Evolutionary conservation across 2,888 invertebrate genomes (phyloP).

Genomic region (Protophormia terraenovae): DNA sequence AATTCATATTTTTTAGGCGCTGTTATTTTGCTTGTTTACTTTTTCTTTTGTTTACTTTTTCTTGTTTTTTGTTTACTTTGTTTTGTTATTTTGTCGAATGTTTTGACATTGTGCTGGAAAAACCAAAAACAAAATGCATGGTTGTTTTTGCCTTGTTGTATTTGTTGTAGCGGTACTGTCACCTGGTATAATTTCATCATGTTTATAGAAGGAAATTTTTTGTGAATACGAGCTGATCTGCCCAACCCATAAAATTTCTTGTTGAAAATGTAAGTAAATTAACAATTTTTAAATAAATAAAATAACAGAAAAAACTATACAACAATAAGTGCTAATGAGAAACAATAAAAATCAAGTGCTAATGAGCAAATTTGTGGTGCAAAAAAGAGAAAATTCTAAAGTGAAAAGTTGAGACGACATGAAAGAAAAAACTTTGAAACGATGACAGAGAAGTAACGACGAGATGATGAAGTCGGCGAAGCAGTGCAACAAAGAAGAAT

Average conservation of each 20-base stretch:
- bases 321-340: conserved; percentile 28
- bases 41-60: too few relatives aligned
- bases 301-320: conserved; percentile 14
- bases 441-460: conserved; percentile 68
- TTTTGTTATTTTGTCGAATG: too few relatives aligned
- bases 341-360: conserved; percentile 44
- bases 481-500: conserved; percentile 54
- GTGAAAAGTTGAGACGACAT: conserved; percentile 71
- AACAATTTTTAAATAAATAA: conserved; percentile 48
- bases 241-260: conserved; percentile 75
- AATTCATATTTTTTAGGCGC: too few relatives aligned
- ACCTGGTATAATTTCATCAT: too few relatives aligned
- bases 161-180: too few relatives aligned
- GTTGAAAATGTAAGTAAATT: conserved; percentile 71
- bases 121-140: too few relatives aligned
- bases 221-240: conserved; percentile 67
- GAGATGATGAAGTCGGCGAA: conserved; percentile 69
- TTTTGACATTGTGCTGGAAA: too few relatives aligned
- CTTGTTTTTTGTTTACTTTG: too few relatives aligned
- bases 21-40: too few relatives aligned
- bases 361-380: conserved; percentile 15
- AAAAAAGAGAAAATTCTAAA: conserved; percentile 75
- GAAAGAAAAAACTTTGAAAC: conserved; percentile 45
- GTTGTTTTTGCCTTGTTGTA: too few relatives aligned
- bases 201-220: conserved; percentile 64